phyloP scores from a whole-genome alignment of 2,797 vertebrate species.

The Cryptoblepharus egeriae region DNA sequence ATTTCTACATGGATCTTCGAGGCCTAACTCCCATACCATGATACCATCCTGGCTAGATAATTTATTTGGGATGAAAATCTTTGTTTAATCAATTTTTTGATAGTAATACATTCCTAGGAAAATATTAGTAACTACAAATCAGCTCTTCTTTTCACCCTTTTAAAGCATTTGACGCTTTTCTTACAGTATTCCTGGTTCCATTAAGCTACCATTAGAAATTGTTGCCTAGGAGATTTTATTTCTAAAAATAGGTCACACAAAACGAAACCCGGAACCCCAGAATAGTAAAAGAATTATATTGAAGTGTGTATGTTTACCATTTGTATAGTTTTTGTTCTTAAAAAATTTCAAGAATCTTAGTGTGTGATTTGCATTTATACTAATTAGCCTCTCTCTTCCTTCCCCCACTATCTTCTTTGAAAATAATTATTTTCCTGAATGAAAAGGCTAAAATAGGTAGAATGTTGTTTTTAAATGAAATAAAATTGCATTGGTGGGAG shows the following conservation, averaged over 20 bases:
- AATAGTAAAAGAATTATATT: slow-evolving; percentile 14
- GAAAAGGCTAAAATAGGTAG: background rate
- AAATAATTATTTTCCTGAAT: background rate
- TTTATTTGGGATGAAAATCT: background rate
- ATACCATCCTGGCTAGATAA: background rate
- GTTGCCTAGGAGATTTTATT: slow-evolving; percentile 24
- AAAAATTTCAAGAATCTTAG: background rate
- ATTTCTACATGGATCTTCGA: too few relatives aligned
- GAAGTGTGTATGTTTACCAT: background rate
- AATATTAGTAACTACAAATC: background rate
- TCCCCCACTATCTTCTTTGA: background rate
- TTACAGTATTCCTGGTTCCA: slow-evolving; percentile 3
- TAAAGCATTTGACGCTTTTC: slow-evolving; percentile 13
- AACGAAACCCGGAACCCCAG: background rate
- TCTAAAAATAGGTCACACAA: slow-evolving; percentile 28
- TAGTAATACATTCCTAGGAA: background rate
- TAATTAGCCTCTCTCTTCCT: background rate
- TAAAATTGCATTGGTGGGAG: background rate
- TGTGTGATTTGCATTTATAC: slow-evolving; percentile 2
- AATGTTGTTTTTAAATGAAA: background rate
- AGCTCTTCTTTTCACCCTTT: background rate
- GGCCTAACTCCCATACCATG: too few relatives aligned
- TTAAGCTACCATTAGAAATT: slow-evolving; percentile 16
- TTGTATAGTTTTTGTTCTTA: background rate
- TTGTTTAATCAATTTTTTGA: background rate